Base-by-base conservation (phyloP, 2,888 invertebrate genomes). In the Zaprionus bogoriensis region DNA sequence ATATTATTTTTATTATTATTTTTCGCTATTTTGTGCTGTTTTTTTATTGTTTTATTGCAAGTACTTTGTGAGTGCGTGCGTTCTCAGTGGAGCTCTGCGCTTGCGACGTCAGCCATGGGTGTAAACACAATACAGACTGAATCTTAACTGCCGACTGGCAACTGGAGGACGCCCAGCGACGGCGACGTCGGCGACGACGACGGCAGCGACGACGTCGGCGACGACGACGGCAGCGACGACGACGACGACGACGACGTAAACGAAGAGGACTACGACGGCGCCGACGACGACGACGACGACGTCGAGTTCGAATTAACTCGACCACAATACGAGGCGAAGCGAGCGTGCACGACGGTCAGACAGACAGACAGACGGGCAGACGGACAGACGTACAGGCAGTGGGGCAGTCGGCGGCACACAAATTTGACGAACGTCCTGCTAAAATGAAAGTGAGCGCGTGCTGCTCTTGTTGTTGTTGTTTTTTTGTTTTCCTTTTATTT, bases 101-200 rank as follows among this genome's bases (percentile, higher is more conserved):
- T 80, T 70, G 78, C 77, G 76, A 88, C 89, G 89, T 89, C 89
- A 88, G 80, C 78, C 88, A 80, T 79, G 83, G 87, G 88, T 87
- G 89, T 88, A 88, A 88, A 88, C 87, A 88, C 88, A 88, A 89
- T 88, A 88, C 83, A 87, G 87, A 89, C 89, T 88, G 84, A 87
- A 80, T 69, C 79, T 64, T 73, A 74, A 72, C 76, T 81, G 77
- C 79, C 66, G 55, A 73, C 61, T 60, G 67, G 60, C 66, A 64
- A 38, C 69, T 41, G 72, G 22, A 60, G 14, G 53, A 27, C 38
- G 50, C 50, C 38, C 47, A 28, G 32, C 47, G 22, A 23, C 36
- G 9, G 36, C 47, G n/a, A 30, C 45, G 20, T 42, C 70, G 55
- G 38, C 58, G 50, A 44, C 74, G 67, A 14, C 60, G 55, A 9